These are phyloP conservation scores for Dynastes tityus DNA, from an alignment of 2,888 invertebrate genomes.

Conservation along the genomic window DNA sequence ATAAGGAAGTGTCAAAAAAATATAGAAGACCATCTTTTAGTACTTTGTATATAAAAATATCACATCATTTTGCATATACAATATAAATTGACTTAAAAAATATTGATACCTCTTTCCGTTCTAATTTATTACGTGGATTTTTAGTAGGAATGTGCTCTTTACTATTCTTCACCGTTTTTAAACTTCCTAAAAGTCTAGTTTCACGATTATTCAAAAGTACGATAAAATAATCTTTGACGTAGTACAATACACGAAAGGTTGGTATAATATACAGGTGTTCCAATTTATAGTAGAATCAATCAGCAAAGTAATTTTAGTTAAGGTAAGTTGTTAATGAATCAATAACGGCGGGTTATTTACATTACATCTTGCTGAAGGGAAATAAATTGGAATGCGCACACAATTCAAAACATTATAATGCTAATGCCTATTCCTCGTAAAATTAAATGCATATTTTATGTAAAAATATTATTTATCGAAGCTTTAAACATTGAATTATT, in stretches of 20 bases:
- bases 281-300: no score
- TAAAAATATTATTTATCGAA: no score
- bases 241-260: conserved; percentile 13
- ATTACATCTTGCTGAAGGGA: no score
- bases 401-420: no score
- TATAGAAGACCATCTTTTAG: conserved; percentile 36
- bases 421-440: background rate
- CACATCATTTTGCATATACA: conserved; percentile 43
- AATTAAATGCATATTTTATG: background rate
- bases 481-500: no score
- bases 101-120: conserved; percentile 20
- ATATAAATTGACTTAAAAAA: conserved; percentile 45
- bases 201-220: conserved; percentile 3
- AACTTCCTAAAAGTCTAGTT: conserved; percentile 1
- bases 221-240: conserved; percentile 20
- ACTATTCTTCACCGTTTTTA: background rate
- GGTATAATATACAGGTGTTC: no score
- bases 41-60: conserved; percentile 50
- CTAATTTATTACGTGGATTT: conserved; percentile 24
- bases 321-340: no score
- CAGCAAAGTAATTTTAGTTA: no score
- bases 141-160: conserved; percentile 23
- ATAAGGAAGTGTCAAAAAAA: conserved; percentile 47
- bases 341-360: no score
- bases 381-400: no score